A percentile compares a stretch with the other conserved stretches of the same genome.
These are phyloP conservation scores for Ferrisia virgata DNA, from an alignment of 2,888 invertebrate species.

Conservation along the genomic window DNA sequence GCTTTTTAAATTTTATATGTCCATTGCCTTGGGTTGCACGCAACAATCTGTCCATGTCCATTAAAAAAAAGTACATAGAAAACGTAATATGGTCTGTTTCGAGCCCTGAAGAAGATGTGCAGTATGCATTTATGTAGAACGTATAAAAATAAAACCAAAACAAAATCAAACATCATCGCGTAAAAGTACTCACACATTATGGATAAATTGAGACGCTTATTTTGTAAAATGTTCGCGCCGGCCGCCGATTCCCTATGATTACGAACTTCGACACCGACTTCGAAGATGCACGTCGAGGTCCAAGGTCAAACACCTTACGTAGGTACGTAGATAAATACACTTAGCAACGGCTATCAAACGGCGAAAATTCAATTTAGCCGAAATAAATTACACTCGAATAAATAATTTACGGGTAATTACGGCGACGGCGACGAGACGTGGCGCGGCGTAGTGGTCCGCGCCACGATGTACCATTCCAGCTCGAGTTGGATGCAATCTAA, in stretches of 20 bases:
- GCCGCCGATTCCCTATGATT: neutral
- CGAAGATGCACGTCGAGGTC: neutral
- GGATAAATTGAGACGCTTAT: neutral
- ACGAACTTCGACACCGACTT: neutral
- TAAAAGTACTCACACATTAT: neutral
- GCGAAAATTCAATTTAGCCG: neutral
- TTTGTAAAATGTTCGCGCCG: neutral
- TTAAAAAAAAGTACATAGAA: too few relatives aligned
- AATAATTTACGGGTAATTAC: constrained; percentile 17
- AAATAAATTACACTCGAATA: neutral
- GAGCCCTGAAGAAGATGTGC: too few relatives aligned
- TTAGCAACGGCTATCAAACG: constrained; percentile 8
- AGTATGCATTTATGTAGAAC: too few relatives aligned
- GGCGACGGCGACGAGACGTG: neutral
- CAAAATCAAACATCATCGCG: neutral
- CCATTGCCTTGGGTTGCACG: too few relatives aligned
- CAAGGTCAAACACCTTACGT: constrained; percentile 10
- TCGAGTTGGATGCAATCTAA: neutral
- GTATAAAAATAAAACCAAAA: neutral
- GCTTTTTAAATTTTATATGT: too few relatives aligned
- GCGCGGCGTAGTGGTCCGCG: too few relatives aligned
- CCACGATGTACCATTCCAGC: neutral
- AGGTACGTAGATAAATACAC: constrained; percentile 1
- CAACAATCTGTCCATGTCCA: too few relatives aligned
- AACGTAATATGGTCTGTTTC: too few relatives aligned